Percentiles rank a stretch among this genome's conserved stretches.
Evolutionary conservation across 2,888 invertebrate species (phyloP).

Genomic region (Phragmatobia fuliginosa): DNA sequence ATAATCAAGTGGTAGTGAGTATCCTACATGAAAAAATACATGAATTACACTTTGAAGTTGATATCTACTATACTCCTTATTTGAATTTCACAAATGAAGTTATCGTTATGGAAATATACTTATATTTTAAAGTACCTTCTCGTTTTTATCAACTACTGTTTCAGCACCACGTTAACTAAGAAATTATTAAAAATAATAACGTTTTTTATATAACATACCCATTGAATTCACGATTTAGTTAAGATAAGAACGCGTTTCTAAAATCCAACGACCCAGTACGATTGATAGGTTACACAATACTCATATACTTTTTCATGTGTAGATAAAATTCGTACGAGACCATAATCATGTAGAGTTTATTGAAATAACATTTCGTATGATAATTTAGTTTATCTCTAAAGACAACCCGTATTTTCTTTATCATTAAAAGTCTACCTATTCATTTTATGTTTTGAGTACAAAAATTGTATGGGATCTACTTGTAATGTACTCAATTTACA

Average conservation of each 20-base stretch:
- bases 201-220: no score
- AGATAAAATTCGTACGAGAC: conserved; percentile 4
- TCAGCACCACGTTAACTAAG: background rate
- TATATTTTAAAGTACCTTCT: background rate
- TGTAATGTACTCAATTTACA: no score
- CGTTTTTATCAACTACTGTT: background rate
- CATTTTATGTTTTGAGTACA: conserved; percentile 31
- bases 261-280: background rate
- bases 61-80: background rate
- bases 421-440: conserved; percentile 40
- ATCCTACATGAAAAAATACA: no score
- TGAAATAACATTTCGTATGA: conserved; percentile 33
- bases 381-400: conserved; percentile 31
- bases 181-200: background rate
- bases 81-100: background rate
- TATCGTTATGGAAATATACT: background rate
- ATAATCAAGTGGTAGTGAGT: no score
- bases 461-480: no score
- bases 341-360: conserved; percentile 11
- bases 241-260: background rate
- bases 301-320: no score
- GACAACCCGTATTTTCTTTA: conserved; percentile 55
- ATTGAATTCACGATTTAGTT: no score
- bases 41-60: no score
- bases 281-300: no score